phyloP scores from a whole-genome alignment of 2,113 vertebrate genomes.

The Archilochus colubris region DNA sequence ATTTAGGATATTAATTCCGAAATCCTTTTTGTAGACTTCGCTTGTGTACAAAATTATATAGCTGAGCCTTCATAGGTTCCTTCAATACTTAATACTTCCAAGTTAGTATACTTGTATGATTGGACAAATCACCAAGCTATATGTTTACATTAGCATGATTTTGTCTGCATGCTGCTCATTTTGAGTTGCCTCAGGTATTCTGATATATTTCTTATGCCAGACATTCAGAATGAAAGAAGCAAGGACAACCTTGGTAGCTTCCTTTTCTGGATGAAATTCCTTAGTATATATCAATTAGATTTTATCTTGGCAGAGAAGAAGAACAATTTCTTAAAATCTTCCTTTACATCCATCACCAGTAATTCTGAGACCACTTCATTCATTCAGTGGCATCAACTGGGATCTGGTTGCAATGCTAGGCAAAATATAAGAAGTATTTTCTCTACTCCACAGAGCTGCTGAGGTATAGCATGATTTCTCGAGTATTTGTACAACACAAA shows the following conservation, averaged over 20 bases:
- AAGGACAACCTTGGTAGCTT: not conserved
- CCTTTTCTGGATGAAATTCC: not conserved
- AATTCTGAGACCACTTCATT: not conserved
- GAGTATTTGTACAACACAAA: not conserved
- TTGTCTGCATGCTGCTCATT: not conserved
- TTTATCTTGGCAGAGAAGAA: not conserved
- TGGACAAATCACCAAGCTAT: not conserved
- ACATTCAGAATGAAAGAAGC: not conserved
- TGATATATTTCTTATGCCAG: not conserved
- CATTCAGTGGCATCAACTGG: not conserved
- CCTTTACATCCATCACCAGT: not conserved
- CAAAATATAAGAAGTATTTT: not conserved
- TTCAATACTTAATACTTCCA: not conserved
- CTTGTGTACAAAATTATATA: too few species aligned
- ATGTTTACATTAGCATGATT: not conserved
- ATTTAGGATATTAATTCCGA: not conserved
- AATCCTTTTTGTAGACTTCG: not conserved
- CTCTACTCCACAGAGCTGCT: not conserved
- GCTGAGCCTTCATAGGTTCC: not conserved
- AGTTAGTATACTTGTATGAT: not conserved
- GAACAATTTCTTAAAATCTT: not conserved
- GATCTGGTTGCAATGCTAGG: not conserved
- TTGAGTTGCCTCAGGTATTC: not conserved
- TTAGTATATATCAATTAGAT: not conserved
- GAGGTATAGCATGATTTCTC: not conserved